Conservation (phyloP, 2,113 vertebrate species). For the Dipodomys merriami region DNA sequence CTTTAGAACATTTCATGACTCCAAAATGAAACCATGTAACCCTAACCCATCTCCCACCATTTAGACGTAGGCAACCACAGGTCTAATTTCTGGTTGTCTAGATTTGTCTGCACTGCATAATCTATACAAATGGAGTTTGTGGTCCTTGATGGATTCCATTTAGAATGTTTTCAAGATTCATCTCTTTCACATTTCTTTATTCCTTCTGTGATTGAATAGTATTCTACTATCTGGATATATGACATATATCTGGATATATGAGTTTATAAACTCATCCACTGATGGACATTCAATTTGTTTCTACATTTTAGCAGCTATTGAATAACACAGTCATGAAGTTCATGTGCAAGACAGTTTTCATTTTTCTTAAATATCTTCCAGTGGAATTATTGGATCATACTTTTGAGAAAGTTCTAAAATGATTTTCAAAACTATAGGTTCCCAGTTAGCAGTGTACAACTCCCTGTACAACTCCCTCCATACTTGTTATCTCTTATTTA, state of each 20-base stretch:
- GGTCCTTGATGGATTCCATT: not conserved
- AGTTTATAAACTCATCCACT: not conserved
- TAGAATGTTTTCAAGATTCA: not conserved
- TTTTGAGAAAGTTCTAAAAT: not conserved
- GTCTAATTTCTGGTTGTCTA: not conserved
- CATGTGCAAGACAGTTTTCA: not conserved
- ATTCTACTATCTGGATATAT: not conserved
- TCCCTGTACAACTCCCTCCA: not conserved
- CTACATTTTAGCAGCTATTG: not conserved
- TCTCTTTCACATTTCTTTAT: not conserved
- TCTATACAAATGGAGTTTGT: not conserved
- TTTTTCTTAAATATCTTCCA: not conserved
- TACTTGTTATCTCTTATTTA: not conserved
- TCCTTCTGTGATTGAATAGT: not conserved
- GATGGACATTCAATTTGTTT: not conserved
- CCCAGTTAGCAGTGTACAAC: not conserved
- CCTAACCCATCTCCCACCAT: too few species aligned
- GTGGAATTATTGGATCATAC: not conserved
- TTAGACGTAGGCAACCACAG: not conserved
- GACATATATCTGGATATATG: not conserved
- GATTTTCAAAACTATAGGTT: not conserved
- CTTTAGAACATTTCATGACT: not conserved
- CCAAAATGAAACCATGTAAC: not conserved
- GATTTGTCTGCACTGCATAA: not conserved
- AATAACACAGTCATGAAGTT: not conserved